These are phyloP conservation scores for Pilophorus perplexus DNA, from an alignment of 2,888 invertebrate species.

Conservation along the genomic window DNA sequence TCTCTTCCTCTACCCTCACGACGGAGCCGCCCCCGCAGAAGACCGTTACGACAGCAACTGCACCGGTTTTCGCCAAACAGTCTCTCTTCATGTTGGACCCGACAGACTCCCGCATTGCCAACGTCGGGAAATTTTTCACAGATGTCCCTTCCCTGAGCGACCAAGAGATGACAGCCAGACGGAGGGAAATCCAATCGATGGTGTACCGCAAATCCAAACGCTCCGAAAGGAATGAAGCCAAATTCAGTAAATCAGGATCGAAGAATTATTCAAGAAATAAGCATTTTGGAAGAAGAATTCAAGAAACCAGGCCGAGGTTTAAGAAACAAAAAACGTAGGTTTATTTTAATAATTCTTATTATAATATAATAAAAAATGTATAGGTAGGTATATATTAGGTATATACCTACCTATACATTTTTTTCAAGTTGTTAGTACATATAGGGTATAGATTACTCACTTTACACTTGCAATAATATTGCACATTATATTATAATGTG, in stretches of 20 bases:
- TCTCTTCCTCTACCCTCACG: no score
- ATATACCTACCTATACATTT: no score
- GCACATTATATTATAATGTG: no score
- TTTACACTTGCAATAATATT: no score
- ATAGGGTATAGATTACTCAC: no score
- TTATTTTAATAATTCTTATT: no score
- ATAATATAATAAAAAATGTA: no score
- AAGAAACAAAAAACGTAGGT: constrained; percentile 8
- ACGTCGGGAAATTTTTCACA: constrained; percentile 1
- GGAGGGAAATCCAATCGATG: constrained; percentile 17
- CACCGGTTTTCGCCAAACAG: neutral
- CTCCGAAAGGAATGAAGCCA: constrained; percentile 5
- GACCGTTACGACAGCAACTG: neutral
- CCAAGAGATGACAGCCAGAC: neutral
- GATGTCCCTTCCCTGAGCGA: neutral
- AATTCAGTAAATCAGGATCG: constrained; percentile 5
- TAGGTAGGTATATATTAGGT: no score
- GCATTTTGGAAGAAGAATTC: no score
- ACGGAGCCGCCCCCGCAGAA: no score
- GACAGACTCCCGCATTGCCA: neutral
- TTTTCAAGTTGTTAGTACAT: no score
- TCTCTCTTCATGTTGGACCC: constrained; percentile 16
- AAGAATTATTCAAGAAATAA: no score
- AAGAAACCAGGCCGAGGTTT: neutral
- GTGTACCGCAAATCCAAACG: constrained; percentile 24